A percentile compares a stretch with the other conserved stretches of the same genome.
Conservation (phyloP, 2,113 vertebrate genomes). For the Notothenia coriiceps region DNA sequence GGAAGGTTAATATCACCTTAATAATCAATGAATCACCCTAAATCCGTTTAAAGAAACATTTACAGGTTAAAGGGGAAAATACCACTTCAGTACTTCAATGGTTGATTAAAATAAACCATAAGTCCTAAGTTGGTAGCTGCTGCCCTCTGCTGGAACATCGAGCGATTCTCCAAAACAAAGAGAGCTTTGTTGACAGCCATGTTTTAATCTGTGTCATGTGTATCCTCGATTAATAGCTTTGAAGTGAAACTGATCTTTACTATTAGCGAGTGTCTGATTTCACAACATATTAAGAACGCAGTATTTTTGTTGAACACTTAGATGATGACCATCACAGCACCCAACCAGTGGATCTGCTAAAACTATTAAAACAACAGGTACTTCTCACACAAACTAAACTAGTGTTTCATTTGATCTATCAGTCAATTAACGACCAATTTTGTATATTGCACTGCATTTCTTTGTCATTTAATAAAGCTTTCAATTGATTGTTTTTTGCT, state of each 20-base stretch:
- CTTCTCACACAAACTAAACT: not conserved
- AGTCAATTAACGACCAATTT: not conserved
- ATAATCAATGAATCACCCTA: not conserved
- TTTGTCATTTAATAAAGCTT: not conserved
- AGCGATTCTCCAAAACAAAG: not conserved
- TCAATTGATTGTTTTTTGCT: not conserved
- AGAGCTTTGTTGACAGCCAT: not conserved
- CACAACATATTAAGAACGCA: not conserved
- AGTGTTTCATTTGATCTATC: not conserved
- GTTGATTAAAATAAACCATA: slow-evolving; percentile 14
- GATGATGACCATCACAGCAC: not conserved
- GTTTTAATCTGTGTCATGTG: not conserved
- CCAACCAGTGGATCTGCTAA: not conserved
- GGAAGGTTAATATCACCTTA: not conserved
- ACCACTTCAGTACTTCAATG: not conserved
- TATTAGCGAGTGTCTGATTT: not conserved
- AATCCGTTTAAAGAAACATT: not conserved
- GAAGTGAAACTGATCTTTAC: not conserved
- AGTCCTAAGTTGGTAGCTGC: slow-evolving; percentile 47
- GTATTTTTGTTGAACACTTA: not conserved
- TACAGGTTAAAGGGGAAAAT: not conserved
- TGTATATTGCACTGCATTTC: not conserved
- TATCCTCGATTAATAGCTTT: not conserved
- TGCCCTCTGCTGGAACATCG: slow-evolving; percentile 68
- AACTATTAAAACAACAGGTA: not conserved